These are phyloP conservation scores for Scolopax mira DNA, from an alignment of 2,113 vertebrate genomes.

Conservation along the genomic window DNA sequence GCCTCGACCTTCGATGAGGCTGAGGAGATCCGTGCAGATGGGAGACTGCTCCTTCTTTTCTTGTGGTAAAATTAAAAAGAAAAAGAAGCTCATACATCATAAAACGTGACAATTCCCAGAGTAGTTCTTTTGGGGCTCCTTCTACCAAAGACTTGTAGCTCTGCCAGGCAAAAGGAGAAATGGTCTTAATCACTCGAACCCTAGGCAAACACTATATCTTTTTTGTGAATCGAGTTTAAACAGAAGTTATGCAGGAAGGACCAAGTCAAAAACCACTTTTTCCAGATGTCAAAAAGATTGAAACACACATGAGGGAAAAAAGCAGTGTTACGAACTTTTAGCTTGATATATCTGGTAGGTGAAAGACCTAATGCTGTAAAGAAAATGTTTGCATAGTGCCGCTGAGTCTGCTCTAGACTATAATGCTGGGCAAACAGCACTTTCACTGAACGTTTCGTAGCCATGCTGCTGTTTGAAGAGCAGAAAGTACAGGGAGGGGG, in stretches of 20 bases:
- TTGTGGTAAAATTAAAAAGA: conserved; percentile 47
- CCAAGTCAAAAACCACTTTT: conserved; percentile 71
- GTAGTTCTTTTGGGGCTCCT: conserved; percentile 62
- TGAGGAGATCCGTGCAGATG: background rate
- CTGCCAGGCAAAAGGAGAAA: conserved; percentile 70
- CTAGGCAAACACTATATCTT: conserved; percentile 58
- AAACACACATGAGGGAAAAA: conserved; percentile 52
- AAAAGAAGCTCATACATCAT: conserved; percentile 45
- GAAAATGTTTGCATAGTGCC: conserved; percentile 59
- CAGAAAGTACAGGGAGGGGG: background rate
- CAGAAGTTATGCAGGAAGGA: conserved; percentile 70
- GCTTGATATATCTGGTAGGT: conserved; percentile 59
- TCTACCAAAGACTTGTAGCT: conserved; percentile 57
- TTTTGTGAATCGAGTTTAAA: conserved; percentile 66
- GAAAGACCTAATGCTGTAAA: conserved; percentile 59
- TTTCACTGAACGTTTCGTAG: conserved; percentile 30
- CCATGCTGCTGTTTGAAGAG: background rate
- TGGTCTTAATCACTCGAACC: conserved; percentile 52
- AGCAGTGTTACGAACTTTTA: conserved; percentile 36
- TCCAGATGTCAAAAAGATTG: conserved; percentile 77
- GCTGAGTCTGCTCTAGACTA: conserved; percentile 21
- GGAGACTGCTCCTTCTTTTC: conserved; percentile 41
- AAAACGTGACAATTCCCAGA: conserved; percentile 58
- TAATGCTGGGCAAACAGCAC: background rate
- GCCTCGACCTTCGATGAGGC: background rate